phyloP scores from a whole-genome alignment of 2,888 invertebrate species.

The Digitonthophagus gazella region DNA sequence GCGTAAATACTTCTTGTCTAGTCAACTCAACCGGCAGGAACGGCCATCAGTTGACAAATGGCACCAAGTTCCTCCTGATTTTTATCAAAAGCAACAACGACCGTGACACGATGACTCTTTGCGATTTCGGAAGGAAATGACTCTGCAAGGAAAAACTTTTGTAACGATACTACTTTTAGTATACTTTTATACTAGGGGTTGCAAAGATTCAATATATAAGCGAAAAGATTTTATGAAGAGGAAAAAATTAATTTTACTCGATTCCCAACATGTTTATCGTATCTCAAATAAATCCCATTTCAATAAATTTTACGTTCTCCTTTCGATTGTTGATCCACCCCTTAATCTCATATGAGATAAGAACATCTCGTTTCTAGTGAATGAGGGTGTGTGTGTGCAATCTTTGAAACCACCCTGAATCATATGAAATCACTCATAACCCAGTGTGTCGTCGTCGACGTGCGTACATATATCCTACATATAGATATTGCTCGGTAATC shows the following conservation, averaged over 20 bases:
- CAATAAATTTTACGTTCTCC: no score
- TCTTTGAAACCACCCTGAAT: background rate
- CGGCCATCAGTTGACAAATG: constrained; percentile 6
- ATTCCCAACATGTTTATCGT: no score
- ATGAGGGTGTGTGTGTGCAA: background rate
- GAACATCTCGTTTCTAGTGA: no score
- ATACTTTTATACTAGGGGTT: background rate
- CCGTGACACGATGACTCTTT: background rate
- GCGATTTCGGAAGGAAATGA: constrained; percentile 2
- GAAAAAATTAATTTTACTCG: background rate
- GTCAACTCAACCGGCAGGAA: constrained; percentile 31
- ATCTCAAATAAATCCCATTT: no score
- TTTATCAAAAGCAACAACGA: background rate
- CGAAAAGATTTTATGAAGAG: background rate
- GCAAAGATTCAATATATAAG: no score
- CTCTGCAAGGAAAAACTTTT: background rate
- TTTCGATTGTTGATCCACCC: background rate
- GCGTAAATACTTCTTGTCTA: constrained; percentile 38
- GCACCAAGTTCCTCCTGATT: background rate
- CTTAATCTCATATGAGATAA: background rate
- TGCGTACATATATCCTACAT: background rate
- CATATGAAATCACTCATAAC: background rate
- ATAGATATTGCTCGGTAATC: background rate
- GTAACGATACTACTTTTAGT: no score
- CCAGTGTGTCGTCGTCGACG: background rate